A percentile compares a stretch with the other conserved stretches of the same genome.
Evolutionary conservation across 2,888 invertebrate species (phyloP).

Genomic region (Nemotelus nigrinus): DNA sequence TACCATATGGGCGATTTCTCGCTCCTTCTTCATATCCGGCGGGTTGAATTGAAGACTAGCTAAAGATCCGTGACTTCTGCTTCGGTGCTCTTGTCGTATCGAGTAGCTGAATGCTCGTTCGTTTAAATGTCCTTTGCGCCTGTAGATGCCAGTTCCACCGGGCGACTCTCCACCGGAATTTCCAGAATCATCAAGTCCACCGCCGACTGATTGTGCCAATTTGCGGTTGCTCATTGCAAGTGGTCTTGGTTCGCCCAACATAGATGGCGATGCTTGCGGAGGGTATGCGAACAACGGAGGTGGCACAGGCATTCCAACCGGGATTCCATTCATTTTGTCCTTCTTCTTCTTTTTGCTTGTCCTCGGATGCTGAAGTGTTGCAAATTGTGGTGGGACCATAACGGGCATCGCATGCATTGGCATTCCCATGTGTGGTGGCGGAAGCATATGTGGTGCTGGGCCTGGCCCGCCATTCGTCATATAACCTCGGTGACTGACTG

Average conservation of each 20-base stretch:
- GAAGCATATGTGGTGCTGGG: constrained; percentile 59
- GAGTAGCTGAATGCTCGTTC: constrained; percentile 94
- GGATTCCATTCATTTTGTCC: constrained; percentile 63
- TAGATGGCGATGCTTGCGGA: constrained; percentile 66
- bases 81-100: constrained; percentile 91
- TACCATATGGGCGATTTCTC: constrained; percentile 92
- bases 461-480: constrained; percentile 52
- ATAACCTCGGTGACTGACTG: constrained; percentile 65
- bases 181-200: constrained; percentile 69
- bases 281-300: constrained; percentile 67
- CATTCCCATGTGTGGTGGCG: constrained; percentile 63
- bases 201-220: constrained; percentile 76
- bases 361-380: constrained; percentile 72
- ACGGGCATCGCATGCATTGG: constrained; percentile 62
- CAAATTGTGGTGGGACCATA: constrained; percentile 69
- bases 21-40: constrained; percentile 86
- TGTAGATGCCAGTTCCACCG: constrained; percentile 84
- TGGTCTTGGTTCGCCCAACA: constrained; percentile 69
- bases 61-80: constrained; percentile 90
- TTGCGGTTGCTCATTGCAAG: constrained; percentile 69
- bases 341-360: constrained; percentile 67
- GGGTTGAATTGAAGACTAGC: constrained; percentile 91
- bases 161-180: constrained; percentile 69
- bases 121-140: constrained; percentile 90
- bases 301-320: constrained; percentile 66